Percentiles rank a stretch among this genome's conserved stretches.
Conservation (phyloP, 2,113 vertebrate genomes). For the Odontesthes bonariensis region DNA sequence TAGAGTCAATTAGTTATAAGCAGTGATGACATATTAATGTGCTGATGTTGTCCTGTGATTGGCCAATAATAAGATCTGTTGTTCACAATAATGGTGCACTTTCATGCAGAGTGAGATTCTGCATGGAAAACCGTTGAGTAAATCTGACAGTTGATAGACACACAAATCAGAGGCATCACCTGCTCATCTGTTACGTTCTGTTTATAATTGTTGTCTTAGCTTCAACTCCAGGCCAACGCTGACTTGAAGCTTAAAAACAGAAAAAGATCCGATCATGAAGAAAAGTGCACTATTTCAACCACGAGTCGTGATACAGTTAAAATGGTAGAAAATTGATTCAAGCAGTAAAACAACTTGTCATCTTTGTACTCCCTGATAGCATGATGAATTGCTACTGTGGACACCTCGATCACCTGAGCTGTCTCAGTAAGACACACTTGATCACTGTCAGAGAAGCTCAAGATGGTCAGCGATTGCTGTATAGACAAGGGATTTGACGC, state of each 20-base stretch:
- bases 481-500: conserved; percentile 44
- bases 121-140: conserved; percentile 31
- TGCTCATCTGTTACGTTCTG: conserved; percentile 41
- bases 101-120: conserved; percentile 32
- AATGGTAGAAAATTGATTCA: conserved; percentile 72
- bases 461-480: conserved; percentile 74
- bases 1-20: conserved; percentile 60
- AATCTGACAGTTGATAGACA: conserved; percentile 57
- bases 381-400: conserved; percentile 83
- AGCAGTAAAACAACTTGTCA: conserved; percentile 80
- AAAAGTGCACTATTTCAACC: conserved; percentile 42
- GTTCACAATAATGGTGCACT: conserved; percentile 38
- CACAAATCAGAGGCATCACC: conserved; percentile 49
- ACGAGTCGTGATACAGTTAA: conserved; percentile 57
- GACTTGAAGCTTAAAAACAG: conserved; percentile 13
- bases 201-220: conserved; percentile 54
- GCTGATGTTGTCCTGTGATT: conserved; percentile 52
- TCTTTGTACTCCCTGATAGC: conserved; percentile 74
- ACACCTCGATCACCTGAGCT: conserved; percentile 81
- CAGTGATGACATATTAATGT: conserved; percentile 61
- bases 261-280: conserved; percentile 32
- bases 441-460: conserved; percentile 80
- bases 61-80: conserved; percentile 64
- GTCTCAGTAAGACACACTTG: conserved; percentile 81
- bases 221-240: neutral